These are phyloP conservation scores for Enteromius paludinosus DNA, from an alignment of 2,797 vertebrate genomes.

Conservation along the genomic window DNA sequence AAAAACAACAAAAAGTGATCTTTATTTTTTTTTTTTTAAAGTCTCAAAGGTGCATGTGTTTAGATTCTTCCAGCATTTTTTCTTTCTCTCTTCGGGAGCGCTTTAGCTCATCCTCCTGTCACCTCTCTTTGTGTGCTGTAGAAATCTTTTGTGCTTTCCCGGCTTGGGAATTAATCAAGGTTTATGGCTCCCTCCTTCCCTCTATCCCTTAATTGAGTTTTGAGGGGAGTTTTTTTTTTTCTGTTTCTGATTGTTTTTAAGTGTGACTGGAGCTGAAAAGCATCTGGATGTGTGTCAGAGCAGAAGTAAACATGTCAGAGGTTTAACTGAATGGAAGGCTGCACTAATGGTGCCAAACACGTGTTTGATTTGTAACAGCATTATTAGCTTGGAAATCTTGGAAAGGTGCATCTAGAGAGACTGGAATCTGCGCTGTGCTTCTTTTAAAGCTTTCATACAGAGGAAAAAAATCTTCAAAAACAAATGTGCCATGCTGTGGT, in stretches of 20 bases:
- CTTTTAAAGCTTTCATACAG: slow-evolving; percentile 7
- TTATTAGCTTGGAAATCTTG: slow-evolving; percentile 25
- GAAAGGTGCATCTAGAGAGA: slow-evolving; percentile 1
- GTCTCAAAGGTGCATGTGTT: not conserved
- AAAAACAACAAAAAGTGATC: too few relatives aligned
- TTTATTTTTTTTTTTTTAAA: too few relatives aligned
- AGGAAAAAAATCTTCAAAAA: not conserved
- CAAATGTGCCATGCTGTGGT: not conserved
- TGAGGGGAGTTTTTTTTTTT: slow-evolving; percentile 63
- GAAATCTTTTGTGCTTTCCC: slow-evolving; percentile 79
- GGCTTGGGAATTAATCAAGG: slow-evolving; percentile 78
- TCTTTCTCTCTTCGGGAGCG: slow-evolving; percentile 71
- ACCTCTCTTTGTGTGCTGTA: slow-evolving; percentile 71
- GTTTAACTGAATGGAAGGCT: slow-evolving; percentile 68
- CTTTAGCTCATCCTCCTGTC: slow-evolving; percentile 55
- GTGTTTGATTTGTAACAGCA: slow-evolving; percentile 30
- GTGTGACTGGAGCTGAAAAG: slow-evolving; percentile 52
- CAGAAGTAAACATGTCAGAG: slow-evolving; percentile 68
- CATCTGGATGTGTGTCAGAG: slow-evolving; percentile 56
- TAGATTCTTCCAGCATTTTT: slow-evolving; percentile 57
- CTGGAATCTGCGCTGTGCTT: slow-evolving; percentile 1
- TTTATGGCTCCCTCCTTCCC: slow-evolving; percentile 79
- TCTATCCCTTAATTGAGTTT: slow-evolving; percentile 76
- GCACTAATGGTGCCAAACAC: slow-evolving; percentile 44
- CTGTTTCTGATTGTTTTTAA: slow-evolving; percentile 57